phyloP scores from a whole-genome alignment of 2,797 vertebrate genomes.

The Trematomus bernacchii region DNA sequence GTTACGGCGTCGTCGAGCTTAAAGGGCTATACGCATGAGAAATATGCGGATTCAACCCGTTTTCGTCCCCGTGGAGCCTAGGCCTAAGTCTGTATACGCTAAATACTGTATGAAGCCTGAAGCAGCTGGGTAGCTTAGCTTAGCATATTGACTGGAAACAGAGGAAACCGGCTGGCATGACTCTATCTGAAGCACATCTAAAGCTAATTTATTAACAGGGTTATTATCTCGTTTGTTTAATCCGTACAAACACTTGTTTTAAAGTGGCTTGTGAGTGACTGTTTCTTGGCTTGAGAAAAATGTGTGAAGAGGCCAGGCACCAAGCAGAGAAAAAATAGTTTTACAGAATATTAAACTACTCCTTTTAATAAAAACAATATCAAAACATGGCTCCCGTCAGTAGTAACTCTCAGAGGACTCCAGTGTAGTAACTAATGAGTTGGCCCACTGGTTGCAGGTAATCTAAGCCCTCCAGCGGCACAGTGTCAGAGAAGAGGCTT shows the following conservation, averaged over 20 bases:
- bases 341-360: too few species aligned
- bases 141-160: neutral
- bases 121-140: neutral
- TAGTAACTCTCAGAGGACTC: conserved; percentile 4
- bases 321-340: neutral
- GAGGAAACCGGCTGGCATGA: neutral
- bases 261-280: neutral
- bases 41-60: too few species aligned
- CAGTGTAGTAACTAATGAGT: conserved; percentile 36
- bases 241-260: neutral
- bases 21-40: too few species aligned
- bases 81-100: too few species aligned
- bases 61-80: too few species aligned
- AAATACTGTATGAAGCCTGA: too few species aligned
- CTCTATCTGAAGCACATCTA: conserved; percentile 1
- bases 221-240: neutral
- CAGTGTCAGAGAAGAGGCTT: conserved; percentile 43
- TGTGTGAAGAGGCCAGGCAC: neutral
- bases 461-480: conserved; percentile 25
- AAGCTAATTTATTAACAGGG: neutral
- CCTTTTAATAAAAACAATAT: too few species aligned
- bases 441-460: conserved; percentile 27
- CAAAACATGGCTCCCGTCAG: neutral
- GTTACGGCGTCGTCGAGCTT: too few species aligned
- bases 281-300: neutral